These are phyloP conservation scores for Zingel zingel DNA, from an alignment of 2,113 vertebrate genomes.

Conservation along the genomic window DNA sequence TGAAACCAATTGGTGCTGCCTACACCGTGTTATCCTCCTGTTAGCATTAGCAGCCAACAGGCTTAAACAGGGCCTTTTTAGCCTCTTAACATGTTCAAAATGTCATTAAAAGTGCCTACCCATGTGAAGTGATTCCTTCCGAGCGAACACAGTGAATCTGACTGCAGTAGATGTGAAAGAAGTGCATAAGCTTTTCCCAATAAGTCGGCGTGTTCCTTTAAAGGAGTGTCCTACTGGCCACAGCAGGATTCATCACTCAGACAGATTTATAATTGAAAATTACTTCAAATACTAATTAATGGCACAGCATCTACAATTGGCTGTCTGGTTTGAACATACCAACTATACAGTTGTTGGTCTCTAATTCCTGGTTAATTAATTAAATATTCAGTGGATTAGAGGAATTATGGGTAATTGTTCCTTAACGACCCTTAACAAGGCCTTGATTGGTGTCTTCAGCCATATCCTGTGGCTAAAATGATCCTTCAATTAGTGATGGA, in stretches of 20 bases:
- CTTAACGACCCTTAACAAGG: constrained; percentile 72
- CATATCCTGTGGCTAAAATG: constrained; percentile 71
- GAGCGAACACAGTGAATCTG: no score
- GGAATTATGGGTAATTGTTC: constrained; percentile 80
- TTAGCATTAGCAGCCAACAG: no score
- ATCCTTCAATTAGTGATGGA: constrained; percentile 74
- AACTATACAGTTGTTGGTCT: constrained; percentile 48
- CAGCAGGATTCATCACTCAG: constrained; percentile 56
- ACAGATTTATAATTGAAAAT: constrained; percentile 59
- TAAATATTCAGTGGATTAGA: constrained; percentile 74
- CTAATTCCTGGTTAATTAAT: constrained; percentile 79
- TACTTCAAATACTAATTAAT: constrained; percentile 64
- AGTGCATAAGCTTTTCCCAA: no score
- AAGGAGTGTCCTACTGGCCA: constrained; percentile 26
- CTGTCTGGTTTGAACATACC: constrained; percentile 56
- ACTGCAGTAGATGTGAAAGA: no score
- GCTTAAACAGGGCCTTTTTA: no score
- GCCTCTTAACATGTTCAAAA: no score
- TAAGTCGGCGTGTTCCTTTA: no score
- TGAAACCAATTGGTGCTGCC: no score
- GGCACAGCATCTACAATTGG: constrained; percentile 48
- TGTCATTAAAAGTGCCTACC: no score
- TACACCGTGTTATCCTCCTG: no score
- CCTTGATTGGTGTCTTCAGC: constrained; percentile 78
- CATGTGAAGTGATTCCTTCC: no score